Conservation (phyloP, 2,797 vertebrate genomes). For the Poeciliopsis presidionis region DNA sequence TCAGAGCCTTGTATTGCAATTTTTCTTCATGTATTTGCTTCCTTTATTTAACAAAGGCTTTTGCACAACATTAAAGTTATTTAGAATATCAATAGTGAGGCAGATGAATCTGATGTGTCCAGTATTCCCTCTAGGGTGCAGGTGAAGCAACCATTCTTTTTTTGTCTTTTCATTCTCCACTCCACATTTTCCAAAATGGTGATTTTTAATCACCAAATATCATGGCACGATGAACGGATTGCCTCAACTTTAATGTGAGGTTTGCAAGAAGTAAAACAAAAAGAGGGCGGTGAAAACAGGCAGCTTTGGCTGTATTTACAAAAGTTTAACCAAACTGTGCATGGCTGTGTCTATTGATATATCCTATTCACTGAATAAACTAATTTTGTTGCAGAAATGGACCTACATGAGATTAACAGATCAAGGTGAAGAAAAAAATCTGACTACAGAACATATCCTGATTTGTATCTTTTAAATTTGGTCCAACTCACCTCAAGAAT, state of each 20-base stretch:
- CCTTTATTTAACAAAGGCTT: conserved; percentile 54
- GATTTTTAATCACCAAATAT: conserved; percentile 83
- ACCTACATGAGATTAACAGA: conserved; percentile 24
- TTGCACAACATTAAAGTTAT: conserved; percentile 47
- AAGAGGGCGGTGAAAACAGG: conserved; percentile 32
- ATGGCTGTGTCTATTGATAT: conserved; percentile 19
- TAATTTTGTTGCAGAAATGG: conserved; percentile 17
- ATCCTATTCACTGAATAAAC: conserved; percentile 9
- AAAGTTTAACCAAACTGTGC: conserved; percentile 54
- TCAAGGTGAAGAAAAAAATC: conserved; percentile 1
- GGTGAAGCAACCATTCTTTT: conserved; percentile 35
- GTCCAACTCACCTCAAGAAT: conserved; percentile 12
- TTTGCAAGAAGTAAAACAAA: conserved; percentile 65
- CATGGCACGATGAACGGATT: conserved; percentile 79
- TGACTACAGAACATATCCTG: conserved; percentile 7
- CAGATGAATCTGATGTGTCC: conserved; percentile 41
- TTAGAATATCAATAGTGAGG: conserved; percentile 70
- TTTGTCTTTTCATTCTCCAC: conserved; percentile 57
- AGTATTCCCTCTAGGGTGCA: conserved; percentile 63
- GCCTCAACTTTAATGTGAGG: conserved; percentile 56
- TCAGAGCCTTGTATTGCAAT: conserved; percentile 43
- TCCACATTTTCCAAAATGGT: conserved; percentile 65
- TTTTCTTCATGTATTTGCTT: conserved; percentile 67
- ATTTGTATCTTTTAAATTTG: neutral
- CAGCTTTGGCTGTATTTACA: conserved; percentile 59